Base-by-base conservation (phyloP, 2,113 vertebrate species). In the Leptocoma aspasia region DNA sequence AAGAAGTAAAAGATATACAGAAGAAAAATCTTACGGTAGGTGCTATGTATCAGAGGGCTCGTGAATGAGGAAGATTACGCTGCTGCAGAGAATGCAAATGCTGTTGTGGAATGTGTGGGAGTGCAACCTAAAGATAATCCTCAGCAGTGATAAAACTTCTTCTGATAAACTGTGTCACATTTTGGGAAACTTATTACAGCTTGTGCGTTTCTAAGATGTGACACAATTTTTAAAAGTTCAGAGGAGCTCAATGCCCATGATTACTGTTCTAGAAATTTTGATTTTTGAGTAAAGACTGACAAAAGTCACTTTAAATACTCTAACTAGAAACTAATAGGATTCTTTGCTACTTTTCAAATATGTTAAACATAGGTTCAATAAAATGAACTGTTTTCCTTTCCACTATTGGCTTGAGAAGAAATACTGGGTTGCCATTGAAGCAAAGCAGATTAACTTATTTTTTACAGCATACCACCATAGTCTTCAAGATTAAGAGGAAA, bases 181-280 rank as follows among this genome's bases (percentile, higher is more conserved):
- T 79, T 66, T 52, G 26, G 11, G 26, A 75, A 82, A 85, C 11
- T 10, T 56, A 5, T 57, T 78, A 64, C 6, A 35, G 4, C 21
- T 37, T 31, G 23, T 68, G 15, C 1, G 1, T 57, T 82, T 82
- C 33, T 82, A 42, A 63, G 13, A 47, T 14, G 12, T 13, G 61
- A 88, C 82, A 3, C 9, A 41, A 31, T 41, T 88, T 52, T 39
- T 3, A 7, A 31, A 82, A 82, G 13, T 75, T 49, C 35, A 45
- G 22, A 41, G 30, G 19, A 57, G 14, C 31, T 8, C 6, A 90
- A 61, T 16, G 18, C 6, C 31, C 0, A 0, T 27, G 18, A 69
- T 57, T 15, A 47, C 13, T 23, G 7, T 61, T 44, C 17, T 41
- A 44, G 50, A 85, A 66, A 57, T 35, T 53, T 37, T 66, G 3